phyloP scores from a whole-genome alignment of 2,113 vertebrate species.

The Epinephelus lanceolatus region DNA sequence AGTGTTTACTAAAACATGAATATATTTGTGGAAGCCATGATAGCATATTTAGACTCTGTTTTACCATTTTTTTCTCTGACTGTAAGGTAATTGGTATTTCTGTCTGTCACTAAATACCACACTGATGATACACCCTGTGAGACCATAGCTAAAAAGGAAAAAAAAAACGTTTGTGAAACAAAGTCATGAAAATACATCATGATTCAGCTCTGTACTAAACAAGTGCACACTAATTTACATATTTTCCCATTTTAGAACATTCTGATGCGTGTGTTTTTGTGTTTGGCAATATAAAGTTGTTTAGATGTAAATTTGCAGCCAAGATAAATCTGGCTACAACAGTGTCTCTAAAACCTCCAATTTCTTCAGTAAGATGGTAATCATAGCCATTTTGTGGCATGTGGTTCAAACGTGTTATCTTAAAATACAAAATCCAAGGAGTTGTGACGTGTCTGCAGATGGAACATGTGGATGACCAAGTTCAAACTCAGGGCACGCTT shows the following conservation, averaged over 20 bases:
- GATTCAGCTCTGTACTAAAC: neutral
- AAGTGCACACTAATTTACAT: neutral
- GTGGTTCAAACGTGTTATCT: constrained; percentile 34
- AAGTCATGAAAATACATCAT: neutral
- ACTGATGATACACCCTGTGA: neutral
- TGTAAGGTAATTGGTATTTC: neutral
- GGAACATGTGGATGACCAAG: constrained; percentile 15
- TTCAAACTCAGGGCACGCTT: constrained; percentile 33
- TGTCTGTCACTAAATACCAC: neutral
- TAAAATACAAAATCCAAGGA: constrained; percentile 17
- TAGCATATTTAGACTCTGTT: neutral
- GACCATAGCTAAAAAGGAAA: neutral
- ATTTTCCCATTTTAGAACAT: neutral
- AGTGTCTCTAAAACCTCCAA: constrained; percentile 29
- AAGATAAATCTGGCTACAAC: constrained; percentile 32
- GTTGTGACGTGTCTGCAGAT: constrained; percentile 26
- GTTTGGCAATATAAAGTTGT: neutral
- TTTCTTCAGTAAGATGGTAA: constrained; percentile 46
- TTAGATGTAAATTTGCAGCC: constrained; percentile 35
- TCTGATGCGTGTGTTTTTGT: neutral
- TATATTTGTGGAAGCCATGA: neutral
- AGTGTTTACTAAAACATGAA: neutral
- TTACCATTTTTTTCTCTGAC: neutral
- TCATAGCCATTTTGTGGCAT: constrained; percentile 46
- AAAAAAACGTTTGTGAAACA: neutral